These are phyloP conservation scores for Leptobrachium ailaonicum DNA, from an alignment of 2,113 vertebrate genomes.

Conservation along the genomic window DNA sequence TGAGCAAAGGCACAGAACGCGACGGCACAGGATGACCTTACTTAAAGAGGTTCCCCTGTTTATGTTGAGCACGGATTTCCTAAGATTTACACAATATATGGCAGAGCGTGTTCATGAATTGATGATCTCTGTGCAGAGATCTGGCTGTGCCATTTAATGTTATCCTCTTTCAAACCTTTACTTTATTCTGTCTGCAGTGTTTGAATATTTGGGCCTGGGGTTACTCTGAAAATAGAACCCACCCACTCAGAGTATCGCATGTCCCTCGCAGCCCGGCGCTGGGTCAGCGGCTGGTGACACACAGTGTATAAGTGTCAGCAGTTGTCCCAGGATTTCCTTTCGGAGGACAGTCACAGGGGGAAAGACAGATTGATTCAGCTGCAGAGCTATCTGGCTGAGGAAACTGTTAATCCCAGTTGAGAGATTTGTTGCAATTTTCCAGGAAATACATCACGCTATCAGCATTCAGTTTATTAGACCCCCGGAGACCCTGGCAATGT, in stretches of 20 bases:
- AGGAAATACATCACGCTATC: conserved; percentile 28
- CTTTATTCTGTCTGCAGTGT: conserved; percentile 36
- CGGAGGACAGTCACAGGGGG: conserved; percentile 2
- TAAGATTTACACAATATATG: too few species aligned
- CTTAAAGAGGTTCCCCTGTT: too few species aligned
- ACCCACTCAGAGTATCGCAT: conserved; percentile 45
- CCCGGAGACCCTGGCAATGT: neutral
- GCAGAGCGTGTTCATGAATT: too few species aligned
- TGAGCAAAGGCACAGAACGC: too few species aligned
- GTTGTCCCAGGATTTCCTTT: conserved; percentile 48
- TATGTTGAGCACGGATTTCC: too few species aligned
- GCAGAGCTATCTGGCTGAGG: conserved; percentile 29
- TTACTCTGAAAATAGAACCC: conserved; percentile 51
- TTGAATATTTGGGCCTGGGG: conserved; percentile 44
- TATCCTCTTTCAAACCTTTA: conserved; percentile 4
- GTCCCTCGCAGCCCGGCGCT: conserved; percentile 14
- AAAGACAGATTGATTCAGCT: conserved; percentile 38
- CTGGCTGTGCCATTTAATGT: too few species aligned
- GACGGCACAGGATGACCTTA: too few species aligned
- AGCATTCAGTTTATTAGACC: conserved; percentile 22
- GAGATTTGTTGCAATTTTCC: conserved; percentile 39
- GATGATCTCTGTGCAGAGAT: too few species aligned
- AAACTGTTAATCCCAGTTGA: conserved; percentile 39
- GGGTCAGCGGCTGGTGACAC: conserved; percentile 20
- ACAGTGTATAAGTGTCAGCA: conserved; percentile 40